Evolutionary conservation across 2,797 vertebrate genomes (phyloP).

Genomic region (Lindbergichthys nudifrons): DNA sequence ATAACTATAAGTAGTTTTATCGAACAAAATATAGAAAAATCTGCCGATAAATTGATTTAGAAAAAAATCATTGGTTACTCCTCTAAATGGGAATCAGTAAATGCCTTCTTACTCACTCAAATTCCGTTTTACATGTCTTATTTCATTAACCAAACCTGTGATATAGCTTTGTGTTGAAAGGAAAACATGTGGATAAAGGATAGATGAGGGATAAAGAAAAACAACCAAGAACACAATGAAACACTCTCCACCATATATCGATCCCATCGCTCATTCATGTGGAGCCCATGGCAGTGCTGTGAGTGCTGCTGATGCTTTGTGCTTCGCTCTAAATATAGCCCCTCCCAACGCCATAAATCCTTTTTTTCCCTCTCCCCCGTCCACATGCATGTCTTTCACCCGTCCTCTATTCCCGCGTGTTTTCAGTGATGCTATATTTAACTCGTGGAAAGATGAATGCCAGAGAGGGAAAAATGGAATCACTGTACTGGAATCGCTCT

Average conservation of each 20-base stretch:
- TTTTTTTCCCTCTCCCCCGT: slow-evolving; percentile 19
- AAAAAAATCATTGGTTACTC: background rate
- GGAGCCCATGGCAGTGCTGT: slow-evolving; percentile 25
- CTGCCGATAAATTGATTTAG: background rate
- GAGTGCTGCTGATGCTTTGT: slow-evolving; percentile 45
- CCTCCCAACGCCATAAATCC: slow-evolving; percentile 54
- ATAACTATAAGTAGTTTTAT: background rate
- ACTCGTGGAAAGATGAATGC: slow-evolving; percentile 65
- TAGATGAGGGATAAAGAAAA: background rate
- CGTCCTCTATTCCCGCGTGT: slow-evolving; percentile 75
- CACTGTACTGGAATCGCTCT: slow-evolving; percentile 44
- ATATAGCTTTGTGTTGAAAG: background rate
- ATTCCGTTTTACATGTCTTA: background rate
- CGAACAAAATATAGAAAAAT: background rate
- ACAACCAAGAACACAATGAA: background rate
- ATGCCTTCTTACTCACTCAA: background rate
- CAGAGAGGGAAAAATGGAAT: slow-evolving; percentile 55
- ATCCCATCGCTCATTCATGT: slow-evolving; percentile 45
- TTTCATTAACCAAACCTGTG: background rate
- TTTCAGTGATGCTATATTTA: slow-evolving; percentile 78
- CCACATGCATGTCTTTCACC: slow-evolving; percentile 74
- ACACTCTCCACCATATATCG: slow-evolving; percentile 19
- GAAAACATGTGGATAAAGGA: background rate
- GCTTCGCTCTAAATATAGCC: slow-evolving; percentile 63
- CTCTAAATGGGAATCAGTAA: too few species aligned